These are phyloP conservation scores for Phyllotis vaccarum DNA, from an alignment of 2,797 vertebrate species.

Conservation along the genomic window DNA sequence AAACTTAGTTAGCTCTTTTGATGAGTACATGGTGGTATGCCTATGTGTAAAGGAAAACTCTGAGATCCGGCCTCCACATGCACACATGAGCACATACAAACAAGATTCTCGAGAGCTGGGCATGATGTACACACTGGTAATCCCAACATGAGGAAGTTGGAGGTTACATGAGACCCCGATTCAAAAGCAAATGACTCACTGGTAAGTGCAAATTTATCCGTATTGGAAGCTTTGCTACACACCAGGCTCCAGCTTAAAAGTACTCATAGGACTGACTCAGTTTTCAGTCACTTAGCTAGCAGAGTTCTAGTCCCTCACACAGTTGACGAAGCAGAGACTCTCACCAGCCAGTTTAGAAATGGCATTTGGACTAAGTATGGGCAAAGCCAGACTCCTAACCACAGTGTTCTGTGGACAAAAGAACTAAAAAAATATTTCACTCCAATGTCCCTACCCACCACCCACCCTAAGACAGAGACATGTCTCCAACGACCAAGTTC, in stretches of 20 bases:
- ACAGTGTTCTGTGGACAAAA: background rate
- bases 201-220: background rate
- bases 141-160: background rate
- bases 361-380: background rate
- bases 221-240: background rate
- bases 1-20: background rate
- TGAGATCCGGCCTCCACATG: background rate
- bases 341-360: background rate
- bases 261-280: background rate
- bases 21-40: background rate
- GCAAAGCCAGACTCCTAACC: background rate
- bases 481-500: background rate
- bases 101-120: background rate
- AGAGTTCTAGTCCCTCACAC: background rate
- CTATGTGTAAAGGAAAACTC: background rate
- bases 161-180: background rate
- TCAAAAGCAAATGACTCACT: background rate
- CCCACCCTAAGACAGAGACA: background rate
- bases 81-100: background rate
- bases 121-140: background rate
- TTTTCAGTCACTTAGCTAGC: background rate
- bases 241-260: background rate
- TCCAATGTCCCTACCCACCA: background rate
- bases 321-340: conserved; percentile 2
- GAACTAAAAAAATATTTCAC: background rate